Evolutionary conservation across 2,888 invertebrate species (phyloP).

Genomic region (Amiota communis): DNA sequence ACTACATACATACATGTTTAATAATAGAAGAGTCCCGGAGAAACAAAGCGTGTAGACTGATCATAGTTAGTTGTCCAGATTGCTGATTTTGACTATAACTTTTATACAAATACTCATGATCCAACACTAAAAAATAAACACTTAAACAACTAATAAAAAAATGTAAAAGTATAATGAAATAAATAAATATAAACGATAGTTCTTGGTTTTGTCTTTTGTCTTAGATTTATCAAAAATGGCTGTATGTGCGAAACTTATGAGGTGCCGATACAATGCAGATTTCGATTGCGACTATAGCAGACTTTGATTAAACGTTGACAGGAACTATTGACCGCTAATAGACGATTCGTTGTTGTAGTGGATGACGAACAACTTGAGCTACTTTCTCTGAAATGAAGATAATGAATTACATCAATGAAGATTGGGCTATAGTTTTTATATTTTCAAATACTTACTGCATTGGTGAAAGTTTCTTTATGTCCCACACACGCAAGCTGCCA

Average conservation of each 20-base stretch:
- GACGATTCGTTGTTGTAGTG: constrained; percentile 58
- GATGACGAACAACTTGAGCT: constrained; percentile 9
- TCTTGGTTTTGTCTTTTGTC: too few species aligned
- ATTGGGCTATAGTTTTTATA: too few species aligned
- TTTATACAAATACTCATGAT: background rate
- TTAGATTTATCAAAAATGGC: background rate
- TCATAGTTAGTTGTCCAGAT: too few species aligned
- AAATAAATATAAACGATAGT: too few species aligned
- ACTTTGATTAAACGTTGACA: constrained; percentile 68
- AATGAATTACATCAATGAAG: background rate
- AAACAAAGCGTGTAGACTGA: background rate
- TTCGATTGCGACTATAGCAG: constrained; percentile 65
- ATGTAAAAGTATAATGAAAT: too few species aligned
- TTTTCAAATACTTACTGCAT: constrained; percentile 49
- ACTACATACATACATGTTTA: too few species aligned
- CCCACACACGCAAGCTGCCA: constrained; percentile 80
- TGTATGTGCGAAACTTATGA: constrained; percentile 34
- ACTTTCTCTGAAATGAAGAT: background rate
- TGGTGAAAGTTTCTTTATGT: constrained; percentile 71
- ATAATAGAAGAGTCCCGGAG: too few species aligned
- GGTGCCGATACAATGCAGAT: constrained; percentile 67
- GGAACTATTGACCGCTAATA: constrained; percentile 63
- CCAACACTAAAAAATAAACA: background rate
- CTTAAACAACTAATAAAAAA: too few species aligned
- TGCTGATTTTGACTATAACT: too few species aligned